Conservation (phyloP, 2,888 invertebrate species). For the Drosophila mayaguana region DNA sequence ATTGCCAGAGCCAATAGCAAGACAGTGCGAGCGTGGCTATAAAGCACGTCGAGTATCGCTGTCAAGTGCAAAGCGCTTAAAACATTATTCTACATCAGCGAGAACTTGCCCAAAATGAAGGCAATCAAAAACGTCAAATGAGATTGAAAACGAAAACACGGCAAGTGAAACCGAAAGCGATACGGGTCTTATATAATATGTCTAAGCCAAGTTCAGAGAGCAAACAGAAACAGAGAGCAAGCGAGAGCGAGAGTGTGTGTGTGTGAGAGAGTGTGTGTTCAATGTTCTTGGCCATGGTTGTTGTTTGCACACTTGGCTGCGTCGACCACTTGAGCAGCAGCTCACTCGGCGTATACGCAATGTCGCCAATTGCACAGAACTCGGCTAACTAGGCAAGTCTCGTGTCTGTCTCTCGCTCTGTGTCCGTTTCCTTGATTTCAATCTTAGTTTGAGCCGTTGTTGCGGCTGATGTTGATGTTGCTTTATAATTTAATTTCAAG, state of each 20-base stretch:
- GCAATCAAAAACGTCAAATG: conserved; percentile 56
- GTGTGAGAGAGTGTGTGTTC: conserved; percentile 26
- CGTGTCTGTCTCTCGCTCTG: conserved; percentile 30
- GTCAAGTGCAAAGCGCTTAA: conserved; percentile 72
- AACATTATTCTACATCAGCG: conserved; percentile 50
- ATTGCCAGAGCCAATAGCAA: conserved; percentile 38
- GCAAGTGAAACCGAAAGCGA: conserved; percentile 45
- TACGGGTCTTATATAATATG: conserved; percentile 27
- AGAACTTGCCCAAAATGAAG: conserved; percentile 60
- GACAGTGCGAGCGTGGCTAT: conserved; percentile 46
- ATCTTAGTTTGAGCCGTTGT: conserved; percentile 40
- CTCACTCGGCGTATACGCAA: conserved; percentile 75
- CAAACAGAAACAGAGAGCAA: not conserved
- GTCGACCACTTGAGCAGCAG: conserved; percentile 37
- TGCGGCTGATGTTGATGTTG: conserved; percentile 18
- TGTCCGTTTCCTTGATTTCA: conserved; percentile 73
- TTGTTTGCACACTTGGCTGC: conserved; percentile 73
- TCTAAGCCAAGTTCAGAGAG: conserved; percentile 71
- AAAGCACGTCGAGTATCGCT: conserved; percentile 32
- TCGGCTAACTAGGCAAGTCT: conserved; percentile 50
- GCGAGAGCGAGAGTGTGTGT: not conserved
- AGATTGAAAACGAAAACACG: conserved; percentile 33
- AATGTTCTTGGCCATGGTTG: conserved; percentile 79
- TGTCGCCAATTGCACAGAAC: conserved; percentile 62
- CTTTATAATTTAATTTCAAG: conserved; percentile 34